A percentile compares a stretch with the other conserved stretches of the same genome.
These are phyloP conservation scores for Echinarachnius parma DNA, from an alignment of 53 echinoderm and acorn worm species.

Conservation along the genomic window DNA sequence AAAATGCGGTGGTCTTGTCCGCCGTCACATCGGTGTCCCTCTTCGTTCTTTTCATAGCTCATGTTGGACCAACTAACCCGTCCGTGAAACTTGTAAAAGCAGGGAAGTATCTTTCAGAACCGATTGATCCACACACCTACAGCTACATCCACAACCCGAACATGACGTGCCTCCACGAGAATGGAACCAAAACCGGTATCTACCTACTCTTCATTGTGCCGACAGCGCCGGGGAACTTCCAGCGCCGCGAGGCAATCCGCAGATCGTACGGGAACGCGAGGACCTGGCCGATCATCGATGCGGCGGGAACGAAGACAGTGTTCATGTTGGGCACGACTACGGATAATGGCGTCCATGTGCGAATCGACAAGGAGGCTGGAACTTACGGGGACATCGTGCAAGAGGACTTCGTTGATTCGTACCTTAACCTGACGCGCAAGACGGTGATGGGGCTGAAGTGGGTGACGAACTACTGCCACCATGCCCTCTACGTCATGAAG, in stretches of 20 bases:
- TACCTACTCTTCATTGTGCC: slow-evolving; percentile 14
- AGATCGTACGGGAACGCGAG: slow-evolving; percentile 4
- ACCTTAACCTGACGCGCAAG: slow-evolving; percentile 31
- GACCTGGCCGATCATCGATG: slow-evolving; percentile 10
- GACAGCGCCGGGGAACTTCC: slow-evolving; percentile 23
- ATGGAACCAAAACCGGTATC: slow-evolving; percentile 7
- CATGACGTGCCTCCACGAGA: slow-evolving; percentile 13
- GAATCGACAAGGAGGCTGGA: slow-evolving; percentile 1
- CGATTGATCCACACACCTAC: slow-evolving; percentile 16
- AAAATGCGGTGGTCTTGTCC: too few species aligned
- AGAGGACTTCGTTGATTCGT: slow-evolving; percentile 24
- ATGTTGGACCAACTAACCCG: too few species aligned
- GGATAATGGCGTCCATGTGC: neutral
- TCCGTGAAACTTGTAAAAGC: too few species aligned
- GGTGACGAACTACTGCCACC: slow-evolving; percentile 26
- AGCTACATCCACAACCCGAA: slow-evolving; percentile 29
- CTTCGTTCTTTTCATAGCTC: too few species aligned
- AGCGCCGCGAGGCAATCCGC: slow-evolving; percentile 4
- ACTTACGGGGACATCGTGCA: slow-evolving; percentile 29
- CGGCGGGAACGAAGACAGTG: slow-evolving; percentile 5
- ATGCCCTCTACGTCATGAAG: slow-evolving; percentile 25
- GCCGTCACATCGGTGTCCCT: too few species aligned
- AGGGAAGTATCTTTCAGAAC: slow-evolving; percentile 12
- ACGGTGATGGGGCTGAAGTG: slow-evolving; percentile 41
- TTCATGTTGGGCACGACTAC: slow-evolving; percentile 8